Evolutionary conservation across 2,113 vertebrate genomes (phyloP).

Genomic region (Albula goreensis): DNA sequence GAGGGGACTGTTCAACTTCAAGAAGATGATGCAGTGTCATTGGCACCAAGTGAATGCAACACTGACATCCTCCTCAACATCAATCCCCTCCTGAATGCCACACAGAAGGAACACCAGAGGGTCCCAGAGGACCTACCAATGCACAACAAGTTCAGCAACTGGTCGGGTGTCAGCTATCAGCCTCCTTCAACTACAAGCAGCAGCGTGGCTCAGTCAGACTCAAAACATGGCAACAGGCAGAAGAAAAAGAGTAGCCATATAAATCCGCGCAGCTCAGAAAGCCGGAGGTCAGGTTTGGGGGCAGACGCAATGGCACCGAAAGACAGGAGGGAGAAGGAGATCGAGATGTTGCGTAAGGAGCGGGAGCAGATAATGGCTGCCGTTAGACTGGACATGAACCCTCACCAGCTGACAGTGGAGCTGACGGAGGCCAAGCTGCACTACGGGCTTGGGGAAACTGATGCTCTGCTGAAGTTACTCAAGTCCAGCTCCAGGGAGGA

Average conservation of each 20-base stretch:
- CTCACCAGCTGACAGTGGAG: slow-evolving; percentile 81
- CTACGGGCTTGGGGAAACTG: slow-evolving; percentile 83
- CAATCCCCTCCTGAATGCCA: slow-evolving; percentile 37
- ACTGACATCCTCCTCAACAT: slow-evolving; percentile 76
- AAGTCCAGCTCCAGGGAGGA: slow-evolving; percentile 69
- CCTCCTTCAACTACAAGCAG: slow-evolving; percentile 30
- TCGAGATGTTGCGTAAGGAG: slow-evolving; percentile 72
- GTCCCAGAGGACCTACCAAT: slow-evolving; percentile 75
- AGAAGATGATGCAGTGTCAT: slow-evolving; percentile 63
- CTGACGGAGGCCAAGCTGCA: slow-evolving; percentile 88
- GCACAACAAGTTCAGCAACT: slow-evolving; percentile 89
- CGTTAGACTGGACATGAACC: slow-evolving; percentile 74
- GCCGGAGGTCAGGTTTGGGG: slow-evolving; percentile 19
- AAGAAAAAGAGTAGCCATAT: slow-evolving; percentile 36
- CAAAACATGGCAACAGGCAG: slow-evolving; percentile 27
- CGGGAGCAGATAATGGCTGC: slow-evolving; percentile 79
- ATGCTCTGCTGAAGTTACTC: slow-evolving; percentile 80
- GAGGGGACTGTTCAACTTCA: slow-evolving; percentile 50
- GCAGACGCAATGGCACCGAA: slow-evolving; percentile 18
- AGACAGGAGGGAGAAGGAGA: slow-evolving; percentile 65
- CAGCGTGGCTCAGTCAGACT: slow-evolving; percentile 3
- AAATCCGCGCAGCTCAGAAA: slow-evolving; percentile 34
- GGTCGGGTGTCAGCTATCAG: slow-evolving; percentile 75
- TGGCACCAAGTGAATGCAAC: slow-evolving; percentile 76
- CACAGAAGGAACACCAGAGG: slow-evolving; percentile 33